These are phyloP conservation scores for Plebejus melissa DNA, from an alignment of 2,888 invertebrate genomes.

Conservation along the genomic window DNA sequence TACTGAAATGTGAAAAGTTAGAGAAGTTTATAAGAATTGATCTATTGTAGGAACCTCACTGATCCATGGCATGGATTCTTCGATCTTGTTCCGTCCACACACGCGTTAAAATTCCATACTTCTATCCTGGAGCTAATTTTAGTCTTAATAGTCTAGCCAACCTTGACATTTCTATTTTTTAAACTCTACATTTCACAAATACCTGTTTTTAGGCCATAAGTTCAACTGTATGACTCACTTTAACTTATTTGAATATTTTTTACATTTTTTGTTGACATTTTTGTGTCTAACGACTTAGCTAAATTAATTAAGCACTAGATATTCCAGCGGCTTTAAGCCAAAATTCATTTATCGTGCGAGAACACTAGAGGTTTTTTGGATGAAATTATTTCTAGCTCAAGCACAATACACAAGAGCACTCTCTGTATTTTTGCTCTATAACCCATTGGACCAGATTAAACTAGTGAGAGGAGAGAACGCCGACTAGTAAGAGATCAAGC, in stretches of 20 bases:
- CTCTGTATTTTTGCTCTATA: too few species aligned
- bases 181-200: conserved; percentile 14
- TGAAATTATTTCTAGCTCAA: too few species aligned
- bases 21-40: too few species aligned
- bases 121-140: not conserved
- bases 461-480: too few species aligned
- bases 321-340: too few species aligned
- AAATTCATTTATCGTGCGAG: too few species aligned
- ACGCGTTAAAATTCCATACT: not conserved
- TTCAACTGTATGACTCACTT: not conserved
- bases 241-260: not conserved
- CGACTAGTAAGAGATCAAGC: too few species aligned
- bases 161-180: conserved; percentile 17
- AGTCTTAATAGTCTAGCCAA: not conserved
- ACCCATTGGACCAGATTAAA: too few species aligned
- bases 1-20: too few species aligned
- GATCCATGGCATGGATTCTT: not conserved
- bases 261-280: not conserved
- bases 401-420: too few species aligned
- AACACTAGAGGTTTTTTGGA: too few species aligned
- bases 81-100: not conserved
- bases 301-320: not conserved
- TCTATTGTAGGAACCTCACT: too few species aligned
- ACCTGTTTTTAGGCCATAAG: conserved; percentile 11
- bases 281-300: not conserved